Conservation (phyloP, 2,888 invertebrate species). For the Vesta saturnalis region DNA sequence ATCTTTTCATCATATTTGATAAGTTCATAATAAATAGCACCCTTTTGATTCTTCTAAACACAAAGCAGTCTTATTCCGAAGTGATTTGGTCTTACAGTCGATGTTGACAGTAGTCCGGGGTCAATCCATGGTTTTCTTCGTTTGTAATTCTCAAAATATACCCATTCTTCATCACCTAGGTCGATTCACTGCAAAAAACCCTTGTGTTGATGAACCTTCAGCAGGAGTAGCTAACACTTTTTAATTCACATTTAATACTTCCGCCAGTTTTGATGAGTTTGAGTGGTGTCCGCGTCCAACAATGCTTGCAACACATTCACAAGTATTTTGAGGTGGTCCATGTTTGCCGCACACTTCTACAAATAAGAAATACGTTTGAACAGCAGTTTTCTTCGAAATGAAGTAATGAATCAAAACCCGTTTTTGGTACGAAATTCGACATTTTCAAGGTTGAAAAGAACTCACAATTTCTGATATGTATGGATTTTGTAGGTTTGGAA, state of each 20-base stretch:
- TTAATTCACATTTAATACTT: background rate
- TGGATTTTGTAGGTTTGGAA: no score
- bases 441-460: no score
- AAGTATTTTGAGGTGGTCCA: background rate
- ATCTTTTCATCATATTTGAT: no score
- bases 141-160: conserved; percentile 3
- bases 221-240: background rate
- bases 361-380: background rate
- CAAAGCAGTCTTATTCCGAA: background rate
- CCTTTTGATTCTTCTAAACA: conserved; percentile 2
- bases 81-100: background rate
- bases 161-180: background rate
- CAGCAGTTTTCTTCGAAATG: background rate
- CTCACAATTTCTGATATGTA: no score
- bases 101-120: background rate
- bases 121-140: background rate
- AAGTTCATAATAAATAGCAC: background rate
- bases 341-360: background rate
- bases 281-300: background rate
- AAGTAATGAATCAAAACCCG: background rate
- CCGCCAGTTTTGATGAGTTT: background rate
- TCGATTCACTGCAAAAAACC: background rate
- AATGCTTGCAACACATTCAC: background rate
- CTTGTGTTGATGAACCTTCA: no score
- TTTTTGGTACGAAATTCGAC: background rate